These are phyloP conservation scores for Lumbricus terrestris DNA, from an alignment of 2,888 invertebrate genomes.

Conservation along the genomic window DNA sequence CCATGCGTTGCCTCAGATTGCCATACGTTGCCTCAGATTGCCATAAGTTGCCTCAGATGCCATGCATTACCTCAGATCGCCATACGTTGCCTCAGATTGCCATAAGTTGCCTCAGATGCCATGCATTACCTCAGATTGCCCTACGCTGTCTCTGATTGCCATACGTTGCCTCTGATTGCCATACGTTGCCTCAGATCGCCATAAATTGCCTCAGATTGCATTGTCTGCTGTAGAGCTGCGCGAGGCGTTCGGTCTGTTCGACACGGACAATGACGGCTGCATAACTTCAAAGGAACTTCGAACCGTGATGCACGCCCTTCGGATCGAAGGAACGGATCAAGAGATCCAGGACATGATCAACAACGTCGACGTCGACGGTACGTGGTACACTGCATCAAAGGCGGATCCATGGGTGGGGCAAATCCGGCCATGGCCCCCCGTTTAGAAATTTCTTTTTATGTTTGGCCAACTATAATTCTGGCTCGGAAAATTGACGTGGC, in stretches of 20 bases:
- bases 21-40: neutral
- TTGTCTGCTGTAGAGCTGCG: constrained; percentile 34
- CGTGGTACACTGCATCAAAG: neutral
- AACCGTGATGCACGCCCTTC: constrained; percentile 39
- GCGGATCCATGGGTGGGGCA: no score
- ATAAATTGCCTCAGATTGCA: neutral
- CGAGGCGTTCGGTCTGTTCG: constrained; percentile 40
- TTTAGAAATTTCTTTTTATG: no score
- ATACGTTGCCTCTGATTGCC: neutral
- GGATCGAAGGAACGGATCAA: constrained; percentile 38
- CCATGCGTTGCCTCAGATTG: neutral
- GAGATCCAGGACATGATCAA: constrained; percentile 42
- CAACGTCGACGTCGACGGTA: constrained; percentile 42
- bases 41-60: neutral
- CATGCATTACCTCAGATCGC: neutral
- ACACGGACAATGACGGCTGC: constrained; percentile 39
- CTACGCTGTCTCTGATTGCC: neutral
- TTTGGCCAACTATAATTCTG: no score
- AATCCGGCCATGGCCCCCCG: no score
- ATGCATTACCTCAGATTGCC: neutral
- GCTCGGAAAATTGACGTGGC: no score
- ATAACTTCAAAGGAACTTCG: constrained; percentile 38
- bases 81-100: neutral
- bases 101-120: neutral
- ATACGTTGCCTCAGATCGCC: neutral